These are phyloP conservation scores for Phrixothrix hirtus DNA, from an alignment of 2,888 invertebrate species.

Conservation along the genomic window DNA sequence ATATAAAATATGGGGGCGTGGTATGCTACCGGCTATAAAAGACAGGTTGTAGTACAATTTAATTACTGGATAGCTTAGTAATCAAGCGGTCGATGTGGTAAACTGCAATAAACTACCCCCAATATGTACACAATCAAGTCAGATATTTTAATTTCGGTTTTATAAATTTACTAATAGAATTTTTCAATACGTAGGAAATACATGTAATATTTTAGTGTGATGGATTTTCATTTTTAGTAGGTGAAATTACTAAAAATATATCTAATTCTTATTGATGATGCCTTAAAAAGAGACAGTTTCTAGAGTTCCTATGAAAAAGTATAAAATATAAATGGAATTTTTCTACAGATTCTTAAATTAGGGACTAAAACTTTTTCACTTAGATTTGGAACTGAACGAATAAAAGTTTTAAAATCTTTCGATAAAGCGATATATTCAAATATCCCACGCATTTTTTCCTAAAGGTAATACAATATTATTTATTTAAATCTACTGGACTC, in stretches of 20 bases:
- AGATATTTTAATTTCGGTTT: too few species aligned
- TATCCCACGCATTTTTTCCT: conserved; percentile 19
- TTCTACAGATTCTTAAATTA: conserved; percentile 12
- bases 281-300: too few species aligned
- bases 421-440: conserved; percentile 19
- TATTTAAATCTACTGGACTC: conserved; percentile 21
- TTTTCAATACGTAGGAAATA: too few species aligned
- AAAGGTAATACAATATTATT: conserved; percentile 14
- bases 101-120: conserved; percentile 4
- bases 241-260: too few species aligned
- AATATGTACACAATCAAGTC: too few species aligned
- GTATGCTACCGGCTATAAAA: conserved; percentile 30
- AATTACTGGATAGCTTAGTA: conserved; percentile 32
- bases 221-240: too few species aligned
- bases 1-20: conserved; percentile 33
- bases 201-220: too few species aligned
- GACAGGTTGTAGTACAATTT: conserved; percentile 32
- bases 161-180: too few species aligned
- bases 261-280: too few species aligned
- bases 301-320: too few species aligned
- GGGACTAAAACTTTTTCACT: conserved; percentile 15
- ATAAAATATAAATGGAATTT: conserved; percentile 10
- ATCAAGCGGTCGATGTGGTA: conserved; percentile 27
- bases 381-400: conserved; percentile 12
- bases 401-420: conserved; percentile 20